Percentiles rank a stretch among this genome's conserved stretches.
Conservation (phyloP, 2,113 vertebrate species). For the Pristiophorus japonicus region DNA sequence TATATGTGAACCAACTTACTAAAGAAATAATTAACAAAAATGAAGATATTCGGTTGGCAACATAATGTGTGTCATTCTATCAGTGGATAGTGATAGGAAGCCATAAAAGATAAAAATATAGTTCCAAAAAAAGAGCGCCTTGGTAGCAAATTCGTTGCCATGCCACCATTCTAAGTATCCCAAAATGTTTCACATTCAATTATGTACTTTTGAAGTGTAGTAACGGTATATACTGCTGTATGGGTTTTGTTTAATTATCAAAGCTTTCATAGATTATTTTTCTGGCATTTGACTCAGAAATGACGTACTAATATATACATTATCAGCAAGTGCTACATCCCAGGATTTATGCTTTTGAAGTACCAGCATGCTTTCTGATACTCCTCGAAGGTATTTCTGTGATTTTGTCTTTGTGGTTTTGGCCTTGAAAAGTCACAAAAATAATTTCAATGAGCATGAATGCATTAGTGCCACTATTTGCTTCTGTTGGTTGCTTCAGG, state of each 20-base stretch:
- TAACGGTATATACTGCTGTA: not conserved
- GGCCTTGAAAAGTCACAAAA: constrained; percentile 27
- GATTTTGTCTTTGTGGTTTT: constrained; percentile 14
- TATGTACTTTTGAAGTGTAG: not conserved
- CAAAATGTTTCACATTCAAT: not conserved
- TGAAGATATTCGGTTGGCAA: not conserved
- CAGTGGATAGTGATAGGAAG: not conserved
- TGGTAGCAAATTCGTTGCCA: not conserved
- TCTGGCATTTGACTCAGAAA: constrained; percentile 1
- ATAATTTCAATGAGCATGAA: constrained; percentile 23
- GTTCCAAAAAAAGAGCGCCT: not conserved
- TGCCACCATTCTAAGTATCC: not conserved
- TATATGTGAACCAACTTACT: not conserved
- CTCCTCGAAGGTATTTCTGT: not conserved
- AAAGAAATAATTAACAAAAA: not conserved
- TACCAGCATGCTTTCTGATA: constrained; percentile 3
- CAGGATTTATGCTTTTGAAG: constrained; percentile 6
- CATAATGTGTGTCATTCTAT: not conserved
- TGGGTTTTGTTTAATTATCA: not conserved
- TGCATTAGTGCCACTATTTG: constrained; percentile 12
- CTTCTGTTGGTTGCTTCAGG: not conserved
- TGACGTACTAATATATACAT: not conserved
- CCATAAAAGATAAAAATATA: not conserved
- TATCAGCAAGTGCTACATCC: not conserved
- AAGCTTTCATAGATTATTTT: not conserved